Percentiles rank a stretch among this genome's conserved stretches.
phyloP scores from a whole-genome alignment of 2,113 vertebrate genomes.

The Ptilorrhoa leucosticta region DNA sequence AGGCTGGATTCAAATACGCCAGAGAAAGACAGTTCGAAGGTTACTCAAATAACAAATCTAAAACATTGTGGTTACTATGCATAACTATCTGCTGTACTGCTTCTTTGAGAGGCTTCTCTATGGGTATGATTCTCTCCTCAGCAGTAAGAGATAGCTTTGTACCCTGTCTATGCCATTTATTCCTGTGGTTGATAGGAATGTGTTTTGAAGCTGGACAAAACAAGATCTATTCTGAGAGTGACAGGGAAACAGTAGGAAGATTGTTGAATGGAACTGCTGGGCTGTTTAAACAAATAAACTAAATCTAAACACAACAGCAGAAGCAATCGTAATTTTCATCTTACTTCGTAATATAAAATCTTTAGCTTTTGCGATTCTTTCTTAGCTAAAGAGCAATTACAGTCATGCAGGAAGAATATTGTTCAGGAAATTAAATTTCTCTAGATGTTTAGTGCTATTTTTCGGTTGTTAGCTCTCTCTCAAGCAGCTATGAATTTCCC shows the following conservation, averaged over 20 bases:
- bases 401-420: neutral
- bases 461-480: neutral
- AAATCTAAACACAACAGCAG: neutral
- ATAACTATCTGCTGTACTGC: neutral
- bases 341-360: neutral
- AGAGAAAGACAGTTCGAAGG: neutral
- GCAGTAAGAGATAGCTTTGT: neutral
- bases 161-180: neutral
- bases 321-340: neutral
- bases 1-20: neutral
- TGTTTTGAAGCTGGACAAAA: neutral
- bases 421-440: slow-evolving; percentile 40
- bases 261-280: neutral
- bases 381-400: slow-evolving; percentile 6
- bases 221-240: neutral
- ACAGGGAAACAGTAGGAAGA: neutral
- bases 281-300: neutral
- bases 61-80: neutral
- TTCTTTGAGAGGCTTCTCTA: neutral
- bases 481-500: neutral
- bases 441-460: neutral
- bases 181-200: neutral
- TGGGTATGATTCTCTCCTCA: neutral
- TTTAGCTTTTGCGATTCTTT: neutral
- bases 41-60: neutral